A percentile compares a stretch with the other conserved stretches of the same genome.
Conservation (phyloP, 2,888 invertebrate species). For the Mimumesa dahlbomi region DNA sequence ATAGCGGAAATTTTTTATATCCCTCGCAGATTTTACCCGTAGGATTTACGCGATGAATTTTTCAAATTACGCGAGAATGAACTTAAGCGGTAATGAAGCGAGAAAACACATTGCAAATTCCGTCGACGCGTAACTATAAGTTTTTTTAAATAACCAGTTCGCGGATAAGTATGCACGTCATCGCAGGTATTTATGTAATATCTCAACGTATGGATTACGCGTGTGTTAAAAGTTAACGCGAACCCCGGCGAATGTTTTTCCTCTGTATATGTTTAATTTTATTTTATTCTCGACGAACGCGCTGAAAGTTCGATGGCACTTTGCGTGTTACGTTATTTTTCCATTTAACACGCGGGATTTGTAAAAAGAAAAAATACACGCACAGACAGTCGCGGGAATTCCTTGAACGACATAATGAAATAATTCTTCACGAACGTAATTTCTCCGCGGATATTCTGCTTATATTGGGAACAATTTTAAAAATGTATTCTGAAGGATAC, state of each 20-base stretch:
- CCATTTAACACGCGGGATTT: too few relatives aligned
- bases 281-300: conserved; percentile 11
- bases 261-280: conserved; percentile 22
- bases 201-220: conserved; percentile 28
- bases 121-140: conserved; percentile 19
- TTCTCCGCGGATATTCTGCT: too few relatives aligned
- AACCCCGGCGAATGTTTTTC: conserved; percentile 1
- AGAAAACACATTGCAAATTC: conserved; percentile 14
- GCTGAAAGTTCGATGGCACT: conserved; percentile 22
- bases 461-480: too few relatives aligned
- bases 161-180: conserved; percentile 21
- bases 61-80: too few relatives aligned
- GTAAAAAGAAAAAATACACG: too few relatives aligned
- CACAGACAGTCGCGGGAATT: too few relatives aligned
- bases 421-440: too few relatives aligned
- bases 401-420: too few relatives aligned
- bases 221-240: conserved; percentile 32
- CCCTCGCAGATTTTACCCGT: neutral
- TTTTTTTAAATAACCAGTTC: conserved; percentile 14
- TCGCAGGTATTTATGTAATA: conserved; percentile 27
- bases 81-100: conserved; percentile 10
- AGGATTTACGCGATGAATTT: neutral
- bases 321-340: too few relatives aligned
- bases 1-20: neutral
- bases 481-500: too few relatives aligned